Conservation (phyloP, 2,888 invertebrate species). For the Trissolcus brochymenae region DNA sequence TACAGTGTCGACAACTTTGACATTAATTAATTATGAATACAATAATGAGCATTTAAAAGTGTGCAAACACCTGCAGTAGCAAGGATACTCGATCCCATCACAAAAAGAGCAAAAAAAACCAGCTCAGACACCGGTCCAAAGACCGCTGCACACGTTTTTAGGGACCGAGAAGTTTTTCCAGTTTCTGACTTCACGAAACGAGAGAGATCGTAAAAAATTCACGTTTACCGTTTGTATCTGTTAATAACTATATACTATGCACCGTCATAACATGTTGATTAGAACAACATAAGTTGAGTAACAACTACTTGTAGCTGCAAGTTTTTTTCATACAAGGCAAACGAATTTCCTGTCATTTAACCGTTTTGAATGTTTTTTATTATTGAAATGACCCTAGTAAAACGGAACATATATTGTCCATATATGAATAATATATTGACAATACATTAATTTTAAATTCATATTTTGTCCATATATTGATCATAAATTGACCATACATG, state of each 20-base stretch:
- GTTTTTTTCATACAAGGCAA: constrained; percentile 8
- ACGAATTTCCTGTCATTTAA: constrained; percentile 14
- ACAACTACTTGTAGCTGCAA: not conserved
- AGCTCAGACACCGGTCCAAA: constrained; percentile 46
- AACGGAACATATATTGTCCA: too few species aligned
- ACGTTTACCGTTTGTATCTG: constrained; percentile 39
- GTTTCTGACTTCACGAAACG: constrained; percentile 63
- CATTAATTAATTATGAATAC: constrained; percentile 51
- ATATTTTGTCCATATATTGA: too few species aligned
- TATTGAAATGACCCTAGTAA: too few species aligned
- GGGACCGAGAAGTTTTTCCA: constrained; percentile 64
- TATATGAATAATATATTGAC: too few species aligned
- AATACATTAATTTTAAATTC: too few species aligned
- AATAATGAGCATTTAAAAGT: constrained; percentile 48
- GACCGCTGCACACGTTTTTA: constrained; percentile 24
- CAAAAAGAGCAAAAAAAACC: constrained; percentile 24
- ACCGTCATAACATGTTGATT: constrained; percentile 26
- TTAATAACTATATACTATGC: constrained; percentile 27
- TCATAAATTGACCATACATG: too few species aligned
- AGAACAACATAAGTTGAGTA: constrained; percentile 33
- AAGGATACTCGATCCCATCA: constrained; percentile 29
- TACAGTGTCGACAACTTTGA: constrained; percentile 30
- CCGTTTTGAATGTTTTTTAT: constrained; percentile 2
- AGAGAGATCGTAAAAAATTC: constrained; percentile 59
- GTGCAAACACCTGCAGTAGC: constrained; percentile 43